phyloP scores from a whole-genome alignment of 2,888 invertebrate species.

The Heliconius aoede region DNA sequence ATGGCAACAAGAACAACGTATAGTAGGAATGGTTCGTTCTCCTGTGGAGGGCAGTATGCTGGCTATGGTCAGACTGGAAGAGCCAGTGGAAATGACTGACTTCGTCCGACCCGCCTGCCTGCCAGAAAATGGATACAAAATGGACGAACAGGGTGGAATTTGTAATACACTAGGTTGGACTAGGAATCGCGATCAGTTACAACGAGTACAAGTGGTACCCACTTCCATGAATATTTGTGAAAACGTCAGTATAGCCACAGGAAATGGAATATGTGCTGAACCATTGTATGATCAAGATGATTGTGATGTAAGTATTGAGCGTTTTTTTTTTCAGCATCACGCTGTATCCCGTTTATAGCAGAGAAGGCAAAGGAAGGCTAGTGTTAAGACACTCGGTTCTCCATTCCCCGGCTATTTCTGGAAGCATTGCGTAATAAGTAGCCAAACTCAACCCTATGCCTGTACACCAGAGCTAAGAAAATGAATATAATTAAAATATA shows the following conservation, averaged over 20 bases:
- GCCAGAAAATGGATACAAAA: conserved; percentile 81
- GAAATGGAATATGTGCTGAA: conserved; percentile 93
- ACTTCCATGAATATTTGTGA: conserved; percentile 92
- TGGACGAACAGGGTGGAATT: conserved; percentile 64
- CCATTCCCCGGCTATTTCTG: no score
- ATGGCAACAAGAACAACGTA: conserved; percentile 93
- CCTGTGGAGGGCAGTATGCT: conserved; percentile 95
- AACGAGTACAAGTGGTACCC: conserved; percentile 90
- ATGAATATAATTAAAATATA: no score
- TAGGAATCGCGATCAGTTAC: conserved; percentile 91
- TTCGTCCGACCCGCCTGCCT: conserved; percentile 93
- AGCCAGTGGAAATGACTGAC: conserved; percentile 89
- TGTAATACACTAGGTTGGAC: conserved; percentile 95
- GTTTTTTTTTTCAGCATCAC: no score
- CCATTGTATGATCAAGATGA: conserved; percentile 90
- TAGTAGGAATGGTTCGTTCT: conserved; percentile 94
- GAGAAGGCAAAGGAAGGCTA: no score
- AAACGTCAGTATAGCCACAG: conserved; percentile 92
- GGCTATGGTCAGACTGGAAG: conserved; percentile 91
- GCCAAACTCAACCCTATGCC: no score
- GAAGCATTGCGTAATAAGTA: no score
- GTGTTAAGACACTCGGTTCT: no score
- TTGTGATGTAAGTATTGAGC: conserved; percentile 87
- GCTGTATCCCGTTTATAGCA: no score
- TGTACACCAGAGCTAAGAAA: no score